phyloP scores from a whole-genome alignment of 2,113 vertebrate species.

The Dicrurus megarhynchus region DNA sequence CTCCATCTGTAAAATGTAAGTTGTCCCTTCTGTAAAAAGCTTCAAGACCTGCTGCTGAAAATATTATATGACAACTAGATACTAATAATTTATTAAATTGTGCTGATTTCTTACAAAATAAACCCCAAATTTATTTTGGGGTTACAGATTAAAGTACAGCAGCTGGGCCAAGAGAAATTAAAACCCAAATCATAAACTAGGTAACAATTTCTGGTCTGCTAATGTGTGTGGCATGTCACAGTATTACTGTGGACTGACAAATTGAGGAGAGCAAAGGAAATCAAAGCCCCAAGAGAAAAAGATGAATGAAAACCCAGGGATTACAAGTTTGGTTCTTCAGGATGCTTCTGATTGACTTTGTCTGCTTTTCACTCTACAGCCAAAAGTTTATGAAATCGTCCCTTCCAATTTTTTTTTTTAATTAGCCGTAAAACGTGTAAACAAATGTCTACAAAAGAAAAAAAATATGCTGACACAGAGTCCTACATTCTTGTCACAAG shows the following conservation, averaged over 20 bases:
- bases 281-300: neutral
- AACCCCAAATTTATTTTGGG: neutral
- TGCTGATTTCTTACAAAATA: neutral
- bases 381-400: neutral
- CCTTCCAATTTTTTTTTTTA: neutral
- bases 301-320: neutral
- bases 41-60: neutral
- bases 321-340: accelerated
- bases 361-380: neutral
- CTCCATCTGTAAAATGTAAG: neutral
- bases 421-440: neutral
- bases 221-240: neutral
- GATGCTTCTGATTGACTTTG: neutral
- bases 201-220: neutral
- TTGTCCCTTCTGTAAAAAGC: neutral
- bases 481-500: neutral
- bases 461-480: neutral
- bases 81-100: neutral
- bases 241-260: neutral
- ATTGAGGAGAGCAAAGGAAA: neutral
- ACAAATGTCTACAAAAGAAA: neutral
- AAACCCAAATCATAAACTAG: neutral
- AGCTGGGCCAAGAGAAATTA: neutral
- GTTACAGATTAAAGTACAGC: neutral
- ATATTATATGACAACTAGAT: neutral